phyloP scores from a whole-genome alignment of 2,113 vertebrate genomes.

The Copsychus sechellarum region DNA sequence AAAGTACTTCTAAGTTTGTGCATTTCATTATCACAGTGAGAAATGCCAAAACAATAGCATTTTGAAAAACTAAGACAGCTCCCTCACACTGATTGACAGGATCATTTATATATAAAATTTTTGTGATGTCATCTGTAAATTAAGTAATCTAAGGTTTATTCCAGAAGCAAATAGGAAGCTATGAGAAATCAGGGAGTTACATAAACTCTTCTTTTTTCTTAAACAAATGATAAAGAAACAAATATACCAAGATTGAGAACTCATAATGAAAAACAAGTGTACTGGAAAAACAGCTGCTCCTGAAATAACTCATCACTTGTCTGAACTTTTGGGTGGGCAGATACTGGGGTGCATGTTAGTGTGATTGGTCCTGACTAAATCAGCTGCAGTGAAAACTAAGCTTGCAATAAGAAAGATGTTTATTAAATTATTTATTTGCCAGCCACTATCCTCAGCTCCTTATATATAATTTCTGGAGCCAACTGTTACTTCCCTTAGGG shows the following conservation, averaged over 20 bases:
- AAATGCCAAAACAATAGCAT: neutral
- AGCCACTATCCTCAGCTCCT: neutral
- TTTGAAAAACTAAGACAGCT: neutral
- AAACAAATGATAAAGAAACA: neutral
- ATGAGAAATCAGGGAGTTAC: neutral
- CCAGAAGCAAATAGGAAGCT: neutral
- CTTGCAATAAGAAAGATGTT: neutral
- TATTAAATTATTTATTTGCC: neutral
- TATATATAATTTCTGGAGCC: neutral
- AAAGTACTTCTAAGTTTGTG: neutral
- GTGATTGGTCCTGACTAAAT: neutral
- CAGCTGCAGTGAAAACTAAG: neutral
- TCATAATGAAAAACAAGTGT: neutral
- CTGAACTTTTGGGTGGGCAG: neutral
- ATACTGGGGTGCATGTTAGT: neutral
- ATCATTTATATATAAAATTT: neutral
- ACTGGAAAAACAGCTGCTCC: neutral
- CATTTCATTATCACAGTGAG: neutral
- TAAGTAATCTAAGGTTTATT: neutral
- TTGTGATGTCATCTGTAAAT: neutral
- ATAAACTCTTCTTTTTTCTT: neutral
- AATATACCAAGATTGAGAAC: neutral
- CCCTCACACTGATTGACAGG: neutral
- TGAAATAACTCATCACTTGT: neutral
- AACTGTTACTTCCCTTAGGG: neutral